Evolutionary conservation across 2,888 invertebrate genomes (phyloP), one percentile per base, ranked within the genome.

Genomic region (Antheraea assamensis): DNA sequence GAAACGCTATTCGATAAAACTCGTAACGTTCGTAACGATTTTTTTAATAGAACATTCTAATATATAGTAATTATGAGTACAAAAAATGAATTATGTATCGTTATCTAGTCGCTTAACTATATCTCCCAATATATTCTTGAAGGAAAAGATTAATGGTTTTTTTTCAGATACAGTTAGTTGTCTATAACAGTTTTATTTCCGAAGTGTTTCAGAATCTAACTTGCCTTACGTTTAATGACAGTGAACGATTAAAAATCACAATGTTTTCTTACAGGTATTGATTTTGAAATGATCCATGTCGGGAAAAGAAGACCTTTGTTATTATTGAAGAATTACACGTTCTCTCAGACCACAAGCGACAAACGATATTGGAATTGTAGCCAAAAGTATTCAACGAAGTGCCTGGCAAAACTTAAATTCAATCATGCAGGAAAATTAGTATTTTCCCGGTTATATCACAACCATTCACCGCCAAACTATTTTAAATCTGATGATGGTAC

Each of bases 361-460:
- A 64, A 15, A 3, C 61, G 61, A 30, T 72, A 70, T 42, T 72
- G 68, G 24, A 68, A 66, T 52, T 70, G 70, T 21, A 52, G 55
- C 19, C 68, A 35, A 24, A 21, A 27, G 1, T n/a, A 75, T 1
- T 79, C 85, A 0, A 75, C 76, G 1, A 84, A 84, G 47, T 92
- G 92, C 58, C 77, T 79, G 1, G 90, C 91, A 2, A 87, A 83
- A 64, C 75, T 92, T 0, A 81, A 87, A 3, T 87, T 92, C 64
- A 81, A 89, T 42, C 78, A 78, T 8, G 73, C 52, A 8, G 55
- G 55, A 68, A 35, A 27, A 19, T 72, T 66, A 68, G 68, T 72
- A 4, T 72, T 42, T 31, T 72, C 49, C 15, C 47, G 49, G 8
- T 13, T 71, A 19, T 24, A 15, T 61, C 71, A 71, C 4, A 71